Evolutionary conservation across 2,888 invertebrate species (phyloP), one percentile per base, ranked within the genome.

Genomic region (Eupithecia vulgata): DNA sequence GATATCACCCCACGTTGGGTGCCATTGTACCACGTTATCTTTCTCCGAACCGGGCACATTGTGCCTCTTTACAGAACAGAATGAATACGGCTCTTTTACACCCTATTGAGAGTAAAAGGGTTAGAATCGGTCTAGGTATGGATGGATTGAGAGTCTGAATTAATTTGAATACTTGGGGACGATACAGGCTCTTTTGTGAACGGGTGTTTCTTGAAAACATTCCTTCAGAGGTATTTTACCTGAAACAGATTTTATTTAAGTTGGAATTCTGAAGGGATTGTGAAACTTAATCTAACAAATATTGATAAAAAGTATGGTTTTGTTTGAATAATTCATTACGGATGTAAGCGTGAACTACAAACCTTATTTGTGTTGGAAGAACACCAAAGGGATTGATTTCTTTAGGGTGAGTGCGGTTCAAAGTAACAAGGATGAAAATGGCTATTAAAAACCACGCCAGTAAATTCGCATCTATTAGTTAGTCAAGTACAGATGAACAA

Each of bases 31-130:
- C 76, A 48, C 78, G 82, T 52, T 52, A 52, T 52, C 48, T 52
- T 52, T 21, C n/a, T 52, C 48, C 48, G 48, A 52, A 21, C 48
- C 83, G 83, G 85, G 83, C 79, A 79, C 79, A 86, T 86, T 86
- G 85, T 85, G 72, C 72, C 76, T 72, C 72, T 68, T 74, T 75
- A 76, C 68, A 77, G 74, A 75, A 75, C 74, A 61, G 76, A 75
- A 78, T 77, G 78, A 76, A 79, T 73, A 76, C 75, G 75, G 72
- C 61, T 65, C 72, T 76, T 79, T 77, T 77, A 74, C 78, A 73
- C 73, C 77, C 79, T 70, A 72, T 79, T 77, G 75, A 73, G 75
- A 72, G 78, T 73, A 68, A 79, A 77, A 73, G 78, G 78, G 77
- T 78, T 74, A 71, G 73, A 71, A 77, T 72, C 76, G 72, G 73